Conservation (phyloP, 30 jellyfish, hydroid and myxozoan genomes). For the Cassiopea xamachana region DNA sequence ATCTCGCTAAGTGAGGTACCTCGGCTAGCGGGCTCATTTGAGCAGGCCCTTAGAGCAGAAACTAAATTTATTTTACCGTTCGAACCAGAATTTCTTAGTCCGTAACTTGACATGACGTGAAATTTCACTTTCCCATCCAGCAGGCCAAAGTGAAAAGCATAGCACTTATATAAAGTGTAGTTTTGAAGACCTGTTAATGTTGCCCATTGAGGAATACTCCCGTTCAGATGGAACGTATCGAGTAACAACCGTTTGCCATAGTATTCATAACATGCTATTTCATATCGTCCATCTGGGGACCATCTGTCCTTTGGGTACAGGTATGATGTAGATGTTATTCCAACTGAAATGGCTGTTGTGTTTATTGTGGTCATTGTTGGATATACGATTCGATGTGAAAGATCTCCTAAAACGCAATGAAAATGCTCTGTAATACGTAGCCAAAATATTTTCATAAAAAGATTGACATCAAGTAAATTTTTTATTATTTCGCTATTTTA, state of each 20-base stretch:
- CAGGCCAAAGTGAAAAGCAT: slow-evolving; percentile 1
- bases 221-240: background rate
- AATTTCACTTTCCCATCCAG: background rate
- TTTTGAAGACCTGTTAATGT: background rate
- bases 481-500: too few species aligned
- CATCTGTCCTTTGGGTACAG: slow-evolving; percentile 16
- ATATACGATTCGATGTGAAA: background rate
- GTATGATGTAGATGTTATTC: background rate
- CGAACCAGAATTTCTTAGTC: background rate
- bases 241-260: background rate
- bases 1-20: too few species aligned
- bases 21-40: background rate
- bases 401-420: background rate
- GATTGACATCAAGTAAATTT: too few species aligned
- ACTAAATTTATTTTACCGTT: background rate
- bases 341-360: background rate
- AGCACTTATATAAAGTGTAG: slow-evolving; percentile 10
- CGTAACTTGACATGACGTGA: background rate
- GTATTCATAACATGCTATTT: background rate
- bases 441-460: too few species aligned
- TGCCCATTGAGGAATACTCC: background rate
- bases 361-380: background rate
- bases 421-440: background rate
- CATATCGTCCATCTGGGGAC: background rate
- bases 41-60: background rate